Base-by-base conservation (phyloP, 2,113 vertebrate genomes). In the Macrotis lagotis region DNA sequence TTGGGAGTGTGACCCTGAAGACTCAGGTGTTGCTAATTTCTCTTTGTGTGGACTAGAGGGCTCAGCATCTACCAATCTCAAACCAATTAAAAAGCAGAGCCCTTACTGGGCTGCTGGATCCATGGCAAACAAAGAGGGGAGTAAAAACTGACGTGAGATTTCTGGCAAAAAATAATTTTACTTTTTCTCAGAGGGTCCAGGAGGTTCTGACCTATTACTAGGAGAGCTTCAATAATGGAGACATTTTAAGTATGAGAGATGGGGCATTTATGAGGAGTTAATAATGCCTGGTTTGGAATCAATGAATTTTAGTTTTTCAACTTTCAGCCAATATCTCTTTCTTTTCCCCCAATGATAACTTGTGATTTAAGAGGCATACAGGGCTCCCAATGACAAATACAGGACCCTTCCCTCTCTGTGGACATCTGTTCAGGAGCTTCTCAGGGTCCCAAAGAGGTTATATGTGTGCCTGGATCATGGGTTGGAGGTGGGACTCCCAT, bases 41-140 rank as follows among this genome's bases (percentile, higher is more conserved):
- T 83, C 16, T 83, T 19, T 22, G 37, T 4, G 66, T 22, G 66
- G 66, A 19, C 6, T 24, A 44, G 1, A 22, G n/a, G 8, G 66
- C 93, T 4, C 2, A 11, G 89, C 47, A 90, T 74, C 59, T 47
- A 92, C 92, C 91, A 91, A 93, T 92, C 90, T 94, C 88, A 24
- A 47, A 48, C 37, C 88, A 51, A 44, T 91, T 26, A 25, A 91
- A 48, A 53, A 24, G 26, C 10, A 0, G 25, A 10, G 50, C 93
- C 26, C 53, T 28, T 53, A n/a, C 95, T n/a, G 55, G n/a, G 49
- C 25, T 91, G 11, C 88, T 88, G 37, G 89, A 90, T 66, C 90
- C 93, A 28, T 91, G 50, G 96, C 96, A 95, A 95, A 95, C 48
- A 93, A 11, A 0, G 66, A 47, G 55, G 9, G 44, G n/a, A n/a